Evolutionary conservation across 2,888 invertebrate genomes (phyloP).

Genomic region (Limenitis camilla): DNA sequence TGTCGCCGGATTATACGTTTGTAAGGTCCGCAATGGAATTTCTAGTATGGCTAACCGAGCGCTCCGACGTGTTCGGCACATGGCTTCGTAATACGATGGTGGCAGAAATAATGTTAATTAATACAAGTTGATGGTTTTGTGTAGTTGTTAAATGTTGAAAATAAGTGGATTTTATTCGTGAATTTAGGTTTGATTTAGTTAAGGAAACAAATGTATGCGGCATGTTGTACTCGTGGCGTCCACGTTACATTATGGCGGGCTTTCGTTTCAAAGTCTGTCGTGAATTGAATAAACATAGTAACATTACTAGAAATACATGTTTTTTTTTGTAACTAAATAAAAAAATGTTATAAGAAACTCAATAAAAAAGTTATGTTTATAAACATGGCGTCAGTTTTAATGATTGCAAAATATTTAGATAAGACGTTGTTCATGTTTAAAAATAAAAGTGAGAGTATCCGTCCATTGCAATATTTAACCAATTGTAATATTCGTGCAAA

Average conservation of each 20-base stretch:
- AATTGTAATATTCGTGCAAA: constrained; percentile 21
- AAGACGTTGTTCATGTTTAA: constrained; percentile 1
- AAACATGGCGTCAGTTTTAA: constrained; percentile 9
- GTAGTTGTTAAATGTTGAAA: constrained; percentile 16
- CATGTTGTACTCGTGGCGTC: constrained; percentile 65
- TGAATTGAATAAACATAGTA: constrained; percentile 1
- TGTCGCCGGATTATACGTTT: constrained; percentile 51
- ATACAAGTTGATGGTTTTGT: constrained; percentile 15
- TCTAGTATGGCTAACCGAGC: constrained; percentile 60
- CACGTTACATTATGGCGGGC: constrained; percentile 63
- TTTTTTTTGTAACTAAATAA: neutral
- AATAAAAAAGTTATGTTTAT: constrained; percentile 4
- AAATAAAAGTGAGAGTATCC: constrained; percentile 18
- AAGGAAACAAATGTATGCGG: constrained; percentile 23
- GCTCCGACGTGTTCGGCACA: constrained; percentile 71
- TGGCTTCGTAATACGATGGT: constrained; percentile 65
- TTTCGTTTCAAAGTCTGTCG: constrained; percentile 23
- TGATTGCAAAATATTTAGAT: constrained; percentile 5
- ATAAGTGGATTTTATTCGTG: constrained; percentile 1
- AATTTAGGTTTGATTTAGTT: neutral
- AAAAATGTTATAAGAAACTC: neutral
- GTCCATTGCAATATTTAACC: constrained; percentile 13
- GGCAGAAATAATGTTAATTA: constrained; percentile 53
- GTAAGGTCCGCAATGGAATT: constrained; percentile 71
- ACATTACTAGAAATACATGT: neutral